Evolutionary conservation across 1,140 invertebrate species (phyloP).

Genomic region (Lethrus apterus): DNA sequence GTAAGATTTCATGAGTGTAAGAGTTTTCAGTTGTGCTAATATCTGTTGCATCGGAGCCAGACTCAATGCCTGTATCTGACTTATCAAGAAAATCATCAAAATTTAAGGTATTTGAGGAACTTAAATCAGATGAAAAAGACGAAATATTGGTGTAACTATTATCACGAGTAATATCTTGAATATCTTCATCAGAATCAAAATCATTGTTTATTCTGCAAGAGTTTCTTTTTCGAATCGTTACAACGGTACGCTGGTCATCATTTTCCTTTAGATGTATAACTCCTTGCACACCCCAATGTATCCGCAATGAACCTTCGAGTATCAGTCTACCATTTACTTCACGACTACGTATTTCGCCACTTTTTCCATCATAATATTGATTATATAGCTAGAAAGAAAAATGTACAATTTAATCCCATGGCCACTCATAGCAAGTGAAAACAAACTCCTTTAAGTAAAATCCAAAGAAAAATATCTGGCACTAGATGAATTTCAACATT

Average conservation of each 20-base stretch:
- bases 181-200: slow-evolving; percentile 37
- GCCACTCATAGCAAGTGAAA: too few species aligned
- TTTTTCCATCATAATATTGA: slow-evolving; percentile 73
- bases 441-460: too few species aligned
- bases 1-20: slow-evolving; percentile 26
- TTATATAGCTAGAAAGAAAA: slow-evolving; percentile 50
- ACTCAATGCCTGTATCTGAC: slow-evolving; percentile 32
- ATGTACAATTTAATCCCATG: neutral
- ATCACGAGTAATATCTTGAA: slow-evolving; percentile 35
- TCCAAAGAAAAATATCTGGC: too few species aligned
- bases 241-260: slow-evolving; percentile 71
- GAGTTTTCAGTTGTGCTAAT: slow-evolving; percentile 23
- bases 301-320: slow-evolving; percentile 69
- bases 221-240: slow-evolving; percentile 62
- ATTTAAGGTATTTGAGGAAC: slow-evolving; percentile 22
- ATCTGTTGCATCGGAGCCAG: slow-evolving; percentile 28
- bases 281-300: slow-evolving; percentile 79
- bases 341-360: slow-evolving; percentile 63
- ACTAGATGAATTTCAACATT: neutral
- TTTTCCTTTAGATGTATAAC: slow-evolving; percentile 82
- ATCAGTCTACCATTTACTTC: slow-evolving; percentile 74
- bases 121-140: slow-evolving; percentile 29
- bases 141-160: slow-evolving; percentile 37
- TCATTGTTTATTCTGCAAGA: slow-evolving; percentile 48
- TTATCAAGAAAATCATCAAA: slow-evolving; percentile 21